Conservation (phyloP, 2,888 invertebrate species). For the Orchesella flavescens region DNA sequence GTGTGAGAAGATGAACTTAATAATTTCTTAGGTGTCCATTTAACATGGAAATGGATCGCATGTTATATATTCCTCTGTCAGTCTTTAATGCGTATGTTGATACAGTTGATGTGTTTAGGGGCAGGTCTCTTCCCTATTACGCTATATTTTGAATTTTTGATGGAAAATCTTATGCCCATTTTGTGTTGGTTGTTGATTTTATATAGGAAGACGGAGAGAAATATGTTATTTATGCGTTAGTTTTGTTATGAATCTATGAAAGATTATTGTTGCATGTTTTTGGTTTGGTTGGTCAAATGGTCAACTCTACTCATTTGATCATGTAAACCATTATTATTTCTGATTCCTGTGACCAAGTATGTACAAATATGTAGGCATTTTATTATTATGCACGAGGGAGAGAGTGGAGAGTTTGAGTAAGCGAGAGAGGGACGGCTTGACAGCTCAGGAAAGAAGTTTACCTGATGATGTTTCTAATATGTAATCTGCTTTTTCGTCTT, state of each 20-base stretch:
- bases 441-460: constrained; percentile 51
- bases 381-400: constrained; percentile 36
- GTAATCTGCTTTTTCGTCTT: constrained; percentile 41
- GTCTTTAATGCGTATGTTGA: constrained; percentile 27
- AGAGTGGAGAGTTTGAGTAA: no score
- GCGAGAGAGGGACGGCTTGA: constrained; percentile 45
- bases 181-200: constrained; percentile 58
- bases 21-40: constrained; percentile 54
- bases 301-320: constrained; percentile 32
- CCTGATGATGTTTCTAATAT: constrained; percentile 46
- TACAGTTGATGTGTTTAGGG: constrained; percentile 45
- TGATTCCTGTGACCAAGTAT: constrained; percentile 58
- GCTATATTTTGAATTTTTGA: constrained; percentile 38
- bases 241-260: no score
- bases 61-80: neutral
- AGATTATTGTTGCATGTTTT: constrained; percentile 6
- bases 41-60: neutral
- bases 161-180: constrained; percentile 54
- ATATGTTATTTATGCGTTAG: neutral
- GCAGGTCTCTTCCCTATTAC: constrained; percentile 40
- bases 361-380: constrained; percentile 59
- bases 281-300: constrained; percentile 39
- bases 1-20: constrained; percentile 61
- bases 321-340: constrained; percentile 49
- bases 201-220: constrained; percentile 6